phyloP scores from a whole-genome alignment of 2,797 vertebrate genomes.

The Enteromius anoplus region DNA sequence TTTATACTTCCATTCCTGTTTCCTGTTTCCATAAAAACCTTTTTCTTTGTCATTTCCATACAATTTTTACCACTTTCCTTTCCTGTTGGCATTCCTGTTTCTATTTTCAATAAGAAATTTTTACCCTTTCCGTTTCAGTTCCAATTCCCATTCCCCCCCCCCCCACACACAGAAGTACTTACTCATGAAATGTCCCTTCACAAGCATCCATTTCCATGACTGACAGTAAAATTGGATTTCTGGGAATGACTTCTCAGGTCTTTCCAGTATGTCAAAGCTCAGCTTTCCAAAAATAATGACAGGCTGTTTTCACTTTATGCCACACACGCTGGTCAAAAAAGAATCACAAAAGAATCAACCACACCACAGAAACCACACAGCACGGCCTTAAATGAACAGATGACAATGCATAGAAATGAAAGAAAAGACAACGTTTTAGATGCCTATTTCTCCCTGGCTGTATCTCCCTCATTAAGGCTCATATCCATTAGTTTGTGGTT shows the following conservation, averaged over 20 bases:
- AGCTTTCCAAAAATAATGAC: conserved; percentile 69
- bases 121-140: background rate
- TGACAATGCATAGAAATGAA: conserved; percentile 27
- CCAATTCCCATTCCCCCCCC: background rate
- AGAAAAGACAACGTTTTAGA: conserved; percentile 15
- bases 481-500: conserved; percentile 39
- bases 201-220: conserved; percentile 56
- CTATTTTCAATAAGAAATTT: background rate
- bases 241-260: conserved; percentile 68
- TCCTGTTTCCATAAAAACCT: background rate
- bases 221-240: conserved; percentile 71
- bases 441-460: conserved; percentile 25
- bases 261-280: conserved; percentile 65
- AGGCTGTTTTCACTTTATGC: conserved; percentile 59
- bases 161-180: conserved; percentile 13
- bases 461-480: conserved; percentile 19
- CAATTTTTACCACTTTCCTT: background rate
- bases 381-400: conserved; percentile 10
- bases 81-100: background rate
- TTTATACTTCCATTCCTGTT: background rate
- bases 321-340: conserved; percentile 47
- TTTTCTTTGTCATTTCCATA: background rate
- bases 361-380: conserved; percentile 47
- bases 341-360: conserved; percentile 50
- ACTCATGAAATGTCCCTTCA: conserved; percentile 6